A percentile compares a stretch with the other conserved stretches of the same genome.
These are phyloP conservation scores for Dreissena polymorpha DNA, from an alignment of 1,140 invertebrate genomes.

Conservation along the genomic window DNA sequence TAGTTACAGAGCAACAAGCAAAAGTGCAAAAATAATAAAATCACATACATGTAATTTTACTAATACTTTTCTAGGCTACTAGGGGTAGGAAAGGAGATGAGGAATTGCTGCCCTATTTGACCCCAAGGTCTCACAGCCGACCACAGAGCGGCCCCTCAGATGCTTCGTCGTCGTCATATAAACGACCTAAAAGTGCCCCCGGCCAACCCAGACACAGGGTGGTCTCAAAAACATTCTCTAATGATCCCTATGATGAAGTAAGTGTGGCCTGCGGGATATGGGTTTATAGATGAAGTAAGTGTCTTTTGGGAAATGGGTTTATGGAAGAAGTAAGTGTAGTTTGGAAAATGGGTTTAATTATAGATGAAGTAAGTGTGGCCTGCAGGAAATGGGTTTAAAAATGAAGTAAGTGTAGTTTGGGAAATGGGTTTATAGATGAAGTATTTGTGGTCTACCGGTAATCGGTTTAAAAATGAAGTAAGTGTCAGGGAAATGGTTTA, in stretches of 20 bases:
- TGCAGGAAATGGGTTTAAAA: background rate
- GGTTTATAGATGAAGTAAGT: too few relatives aligned
- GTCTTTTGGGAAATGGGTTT: too few relatives aligned
- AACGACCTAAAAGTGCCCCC: constrained; percentile 70
- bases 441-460: too few relatives aligned
- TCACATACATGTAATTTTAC: too few relatives aligned
- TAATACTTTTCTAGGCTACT: constrained; percentile 59
- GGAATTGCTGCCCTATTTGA: constrained; percentile 74
- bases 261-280: constrained; percentile 33
- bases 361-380: too few relatives aligned
- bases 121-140: constrained; percentile 63
- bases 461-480: too few relatives aligned
- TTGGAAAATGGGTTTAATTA: background rate
- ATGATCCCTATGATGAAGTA: constrained; percentile 61
- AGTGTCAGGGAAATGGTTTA: too few relatives aligned
- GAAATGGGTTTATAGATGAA: background rate
- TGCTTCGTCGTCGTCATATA: constrained; percentile 22
- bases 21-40: too few relatives aligned
- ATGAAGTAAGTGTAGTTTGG: too few relatives aligned
- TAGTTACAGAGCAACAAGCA: too few relatives aligned
- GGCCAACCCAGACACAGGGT: constrained; percentile 27
- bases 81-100: constrained; percentile 70
- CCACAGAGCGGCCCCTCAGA: constrained; percentile 53
- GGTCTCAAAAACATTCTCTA: constrained; percentile 35
- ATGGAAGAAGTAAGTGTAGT: too few relatives aligned